Evolutionary conservation across 2,113 vertebrate species (phyloP), one percentile per base, ranked within the genome.

Genomic region (Pomatorhinus ruficollis): DNA sequence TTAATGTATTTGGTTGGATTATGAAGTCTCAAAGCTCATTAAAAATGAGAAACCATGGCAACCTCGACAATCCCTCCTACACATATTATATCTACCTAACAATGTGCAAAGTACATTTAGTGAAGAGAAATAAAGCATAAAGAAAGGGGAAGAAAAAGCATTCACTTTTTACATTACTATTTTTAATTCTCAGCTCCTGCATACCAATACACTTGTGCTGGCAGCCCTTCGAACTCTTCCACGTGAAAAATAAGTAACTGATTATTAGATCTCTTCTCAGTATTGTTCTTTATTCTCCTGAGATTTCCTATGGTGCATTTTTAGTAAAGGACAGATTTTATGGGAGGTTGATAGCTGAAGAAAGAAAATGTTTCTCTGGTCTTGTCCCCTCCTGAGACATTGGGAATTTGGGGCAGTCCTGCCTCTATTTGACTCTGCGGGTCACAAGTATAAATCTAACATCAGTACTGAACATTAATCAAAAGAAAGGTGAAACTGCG

Each of bases 11-110:
- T 97, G 63, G 91, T 97, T 97, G 89, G 78, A 70, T 95, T 93
- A 84, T 79, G 42, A 96, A 96, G 61, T 96, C 87, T 95, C 47
- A n/a, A 93, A 96, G 95, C 65, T 97, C 96, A 97, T 97, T 98
- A 98, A 95, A 97, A 97, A 97, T 92, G 70, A 95, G 95, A 98
- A 97, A 96, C 97, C 96, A 98, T 97, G 91, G 97, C 95, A 98
- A 98, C 97, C 68, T 94, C 83, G 53, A 45, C 94, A 94, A 93
- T 96, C 91, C 93, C 92, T 96, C 97, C 97, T 89, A 97, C 97
- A 97, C 94, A 82, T 61, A 90, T 97, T 96, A 88, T 95, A 93
- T 72, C 90, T 94, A 96, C 95, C 96, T 97, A 96, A 93, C 87
- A 96, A 89, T 78, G 96, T 92, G 83, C 76, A 96, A 95, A 97